phyloP scores from a whole-genome alignment of 2,113 vertebrate species.

The Ifrita kowaldi region DNA sequence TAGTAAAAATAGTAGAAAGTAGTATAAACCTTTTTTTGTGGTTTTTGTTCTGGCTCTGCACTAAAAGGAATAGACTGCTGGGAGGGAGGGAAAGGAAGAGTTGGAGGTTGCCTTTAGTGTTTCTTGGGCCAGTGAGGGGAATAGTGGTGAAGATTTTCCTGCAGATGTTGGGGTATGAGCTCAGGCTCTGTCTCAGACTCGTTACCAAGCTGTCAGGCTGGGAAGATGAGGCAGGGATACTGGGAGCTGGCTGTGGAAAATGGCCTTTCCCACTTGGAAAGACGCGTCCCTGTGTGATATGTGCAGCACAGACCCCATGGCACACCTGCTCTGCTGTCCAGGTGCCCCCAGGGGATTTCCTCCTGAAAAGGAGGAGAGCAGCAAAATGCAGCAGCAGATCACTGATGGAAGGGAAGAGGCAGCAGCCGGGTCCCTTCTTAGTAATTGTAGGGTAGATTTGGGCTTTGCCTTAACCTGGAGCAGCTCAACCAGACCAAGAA shows the following conservation, averaged over 20 bases:
- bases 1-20: background rate
- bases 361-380: background rate
- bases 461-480: background rate
- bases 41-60: background rate
- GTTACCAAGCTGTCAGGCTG: background rate
- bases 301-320: background rate
- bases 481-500: background rate
- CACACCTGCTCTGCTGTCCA: background rate
- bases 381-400: background rate
- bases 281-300: accelerated
- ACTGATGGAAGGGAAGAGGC: background rate
- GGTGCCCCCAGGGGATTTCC: background rate
- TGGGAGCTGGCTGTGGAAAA: background rate
- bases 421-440: background rate
- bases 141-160: background rate
- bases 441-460: background rate
- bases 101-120: background rate
- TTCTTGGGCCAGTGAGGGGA: background rate
- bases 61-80: background rate
- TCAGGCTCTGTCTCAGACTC: background rate
- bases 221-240: background rate
- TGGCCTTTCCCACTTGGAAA: background rate
- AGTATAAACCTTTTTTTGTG: background rate
- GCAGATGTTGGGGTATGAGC: background rate
- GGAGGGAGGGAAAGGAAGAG: background rate